Evolutionary conservation across 1,140 invertebrate species (phyloP), one percentile per base, ranked within the genome.

Genomic region (Sarcophaga peregrina): DNA sequence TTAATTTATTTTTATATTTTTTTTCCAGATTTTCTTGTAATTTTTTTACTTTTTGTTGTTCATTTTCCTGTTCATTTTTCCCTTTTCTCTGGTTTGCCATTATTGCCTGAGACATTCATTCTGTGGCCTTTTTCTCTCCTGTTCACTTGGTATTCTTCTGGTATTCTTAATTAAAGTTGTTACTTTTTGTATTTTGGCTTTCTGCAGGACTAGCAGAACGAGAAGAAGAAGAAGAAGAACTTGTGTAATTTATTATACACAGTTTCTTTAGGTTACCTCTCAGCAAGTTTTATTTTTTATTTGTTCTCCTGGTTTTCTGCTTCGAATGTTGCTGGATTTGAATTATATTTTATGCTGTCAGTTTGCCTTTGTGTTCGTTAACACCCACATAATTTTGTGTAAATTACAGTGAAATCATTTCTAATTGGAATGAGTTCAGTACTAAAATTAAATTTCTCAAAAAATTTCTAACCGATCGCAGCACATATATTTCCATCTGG

Each of bases 161-260:
- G 45, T 47, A 15, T 72, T 20, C 62, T 15, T 25, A 17, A 72
- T 72, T 72, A 72, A 72, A 72, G 25, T 37, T 37, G 25, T 72
- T 17, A 72, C 62, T 17, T 20, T 72, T 72, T 20, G 37, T 72
- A 72, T 72, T 72, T 25, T 72, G 17, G 62, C 62, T 25, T 72
- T 72, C 37, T 72, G 62, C 37, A 25, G 17, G 17, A 1, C 17
- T 20, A 37, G 62, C 37, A 25, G 17, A 8, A 1, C 17, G 10
- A 37, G 25, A 37, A 37, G 25, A 37, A 37, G 20, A 20, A 20
- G 20, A 25, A 25, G 62, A n/a, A 25, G 37, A 72, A 72, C 17
- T 25, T 72, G 10, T 72, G 62, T 72, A 72, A 72, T 72, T 72
- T 72, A 72, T 72, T 72, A 72, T 25, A 72, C 62, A 72, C 17